These are phyloP conservation scores for Sinonovacula constricta DNA, from an alignment of 1,140 invertebrate genomes.

Conservation along the genomic window DNA sequence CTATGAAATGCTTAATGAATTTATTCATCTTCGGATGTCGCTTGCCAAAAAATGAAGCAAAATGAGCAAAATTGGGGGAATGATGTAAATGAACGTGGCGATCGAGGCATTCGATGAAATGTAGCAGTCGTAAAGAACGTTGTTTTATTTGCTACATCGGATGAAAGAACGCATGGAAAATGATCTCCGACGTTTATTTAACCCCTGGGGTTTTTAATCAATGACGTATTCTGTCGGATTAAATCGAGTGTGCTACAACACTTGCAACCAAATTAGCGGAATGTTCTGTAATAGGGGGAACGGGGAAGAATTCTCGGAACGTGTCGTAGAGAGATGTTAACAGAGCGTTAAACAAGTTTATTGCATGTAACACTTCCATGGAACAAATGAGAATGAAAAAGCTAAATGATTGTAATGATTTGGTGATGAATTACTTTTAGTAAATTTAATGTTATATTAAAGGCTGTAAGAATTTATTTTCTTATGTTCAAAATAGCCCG, in stretches of 20 bases:
- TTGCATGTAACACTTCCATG: neutral
- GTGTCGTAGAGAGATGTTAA: neutral
- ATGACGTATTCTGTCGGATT: conserved; percentile 39
- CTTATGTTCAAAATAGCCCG: too few relatives aligned
- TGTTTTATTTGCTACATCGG: conserved; percentile 46
- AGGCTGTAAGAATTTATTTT: too few relatives aligned
- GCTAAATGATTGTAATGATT: neutral
- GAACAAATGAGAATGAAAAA: neutral
- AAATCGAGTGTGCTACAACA: conserved; percentile 39
- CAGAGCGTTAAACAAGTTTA: neutral
- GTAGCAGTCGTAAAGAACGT: conserved; percentile 38
- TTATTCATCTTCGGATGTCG: conserved; percentile 25
- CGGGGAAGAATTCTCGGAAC: neutral
- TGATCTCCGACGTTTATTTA: conserved; percentile 55
- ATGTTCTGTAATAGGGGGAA: neutral
- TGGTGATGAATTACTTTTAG: neutral
- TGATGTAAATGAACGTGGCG: conserved; percentile 43
- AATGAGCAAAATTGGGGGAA: conserved; percentile 43
- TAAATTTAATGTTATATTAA: too few relatives aligned
- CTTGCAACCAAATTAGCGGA: conserved; percentile 14
- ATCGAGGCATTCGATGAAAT: conserved; percentile 42
- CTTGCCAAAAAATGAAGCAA: conserved; percentile 40
- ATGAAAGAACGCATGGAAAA: conserved; percentile 41
- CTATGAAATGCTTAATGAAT: conserved; percentile 54
- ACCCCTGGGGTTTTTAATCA: conserved; percentile 54